Conservation (phyloP, 2,113 vertebrate species). For the Chaetorhynchus papuensis region DNA sequence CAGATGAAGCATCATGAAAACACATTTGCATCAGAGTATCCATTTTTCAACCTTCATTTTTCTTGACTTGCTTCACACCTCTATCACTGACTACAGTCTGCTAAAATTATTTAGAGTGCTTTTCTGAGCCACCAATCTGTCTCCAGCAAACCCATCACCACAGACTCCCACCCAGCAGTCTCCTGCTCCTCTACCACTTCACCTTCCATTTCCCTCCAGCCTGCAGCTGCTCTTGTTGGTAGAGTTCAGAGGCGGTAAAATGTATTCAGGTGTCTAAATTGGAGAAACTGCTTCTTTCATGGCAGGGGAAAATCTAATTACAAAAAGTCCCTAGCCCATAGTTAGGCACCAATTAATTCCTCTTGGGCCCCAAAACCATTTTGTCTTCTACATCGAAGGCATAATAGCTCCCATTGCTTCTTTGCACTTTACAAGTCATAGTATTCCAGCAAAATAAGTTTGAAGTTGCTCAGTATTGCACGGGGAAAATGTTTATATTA, state of each 20-base stretch:
- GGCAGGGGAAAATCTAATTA: neutral
- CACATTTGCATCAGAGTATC: neutral
- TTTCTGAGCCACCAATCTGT: neutral
- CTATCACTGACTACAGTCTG: neutral
- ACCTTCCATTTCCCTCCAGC: neutral
- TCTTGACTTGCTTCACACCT: neutral
- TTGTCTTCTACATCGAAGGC: accelerated
- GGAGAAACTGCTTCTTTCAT: neutral
- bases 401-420: neutral
- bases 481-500: neutral
- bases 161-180: neutral
- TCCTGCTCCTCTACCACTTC: neutral
- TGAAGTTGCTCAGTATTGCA: neutral
- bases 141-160: neutral
- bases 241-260: neutral
- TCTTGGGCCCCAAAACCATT: neutral
- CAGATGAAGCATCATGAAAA: neutral
- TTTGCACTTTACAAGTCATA: neutral
- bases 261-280: neutral
- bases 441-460: neutral
- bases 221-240: neutral
- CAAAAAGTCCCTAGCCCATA: neutral
- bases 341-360: neutral
- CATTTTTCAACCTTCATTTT: neutral
- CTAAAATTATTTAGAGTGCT: neutral